Conservation (phyloP, 2,797 vertebrate genomes). For the Bradypus variegatus region DNA sequence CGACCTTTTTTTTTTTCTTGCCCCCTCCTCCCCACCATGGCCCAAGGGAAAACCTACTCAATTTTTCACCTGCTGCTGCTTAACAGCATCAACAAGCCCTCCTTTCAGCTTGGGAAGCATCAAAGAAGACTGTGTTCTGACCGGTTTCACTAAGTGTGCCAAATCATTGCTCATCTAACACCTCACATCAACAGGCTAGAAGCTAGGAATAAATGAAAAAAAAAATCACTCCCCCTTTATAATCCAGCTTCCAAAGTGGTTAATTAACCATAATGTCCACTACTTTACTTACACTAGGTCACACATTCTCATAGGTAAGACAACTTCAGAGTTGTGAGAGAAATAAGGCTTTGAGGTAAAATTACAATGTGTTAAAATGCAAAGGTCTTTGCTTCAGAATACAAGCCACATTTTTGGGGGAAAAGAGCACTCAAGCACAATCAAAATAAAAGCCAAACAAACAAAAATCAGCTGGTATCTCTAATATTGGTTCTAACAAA, state of each 20-base stretch:
- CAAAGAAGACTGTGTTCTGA: constrained; percentile 26
- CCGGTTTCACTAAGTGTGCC: constrained; percentile 9
- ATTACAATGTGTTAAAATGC: neutral
- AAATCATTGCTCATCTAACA: constrained; percentile 31
- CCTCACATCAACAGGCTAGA: neutral
- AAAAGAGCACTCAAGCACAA: neutral
- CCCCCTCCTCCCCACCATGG: neutral
- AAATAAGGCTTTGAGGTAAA: neutral
- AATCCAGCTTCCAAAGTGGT: constrained; percentile 27
- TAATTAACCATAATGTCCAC: neutral
- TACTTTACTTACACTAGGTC: neutral
- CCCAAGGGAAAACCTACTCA: neutral
- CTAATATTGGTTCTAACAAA: neutral
- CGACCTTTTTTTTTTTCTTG: accelerated
- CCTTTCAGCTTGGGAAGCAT: constrained; percentile 47
- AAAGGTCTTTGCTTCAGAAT: neutral
- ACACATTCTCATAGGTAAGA: neutral
- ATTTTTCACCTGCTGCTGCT: constrained; percentile 34
- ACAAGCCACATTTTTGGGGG: neutral
- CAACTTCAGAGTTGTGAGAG: constrained; percentile 8
- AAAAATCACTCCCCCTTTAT: neutral
- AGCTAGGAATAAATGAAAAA: neutral
- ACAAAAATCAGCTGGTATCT: neutral
- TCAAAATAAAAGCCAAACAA: neutral
- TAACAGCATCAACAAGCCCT: constrained; percentile 39